phyloP scores from a whole-genome alignment of 2,888 invertebrate genomes.

The Acanthosepion pharaonis region DNA sequence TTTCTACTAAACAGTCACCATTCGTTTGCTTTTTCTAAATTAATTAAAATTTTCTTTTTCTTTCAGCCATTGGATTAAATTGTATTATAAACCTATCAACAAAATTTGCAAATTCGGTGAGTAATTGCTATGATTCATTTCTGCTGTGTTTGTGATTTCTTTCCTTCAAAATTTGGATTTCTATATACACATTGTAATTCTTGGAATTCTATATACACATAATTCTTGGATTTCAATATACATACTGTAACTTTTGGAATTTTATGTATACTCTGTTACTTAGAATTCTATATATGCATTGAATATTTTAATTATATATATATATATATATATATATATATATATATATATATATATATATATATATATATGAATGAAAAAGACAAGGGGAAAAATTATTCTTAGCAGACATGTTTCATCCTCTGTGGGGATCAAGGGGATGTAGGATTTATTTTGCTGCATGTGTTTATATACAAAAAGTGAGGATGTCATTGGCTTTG shows the following conservation, averaged over 20 bases:
- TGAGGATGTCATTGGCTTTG: too few species aligned
- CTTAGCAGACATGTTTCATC: too few species aligned
- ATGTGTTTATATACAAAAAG: too few species aligned
- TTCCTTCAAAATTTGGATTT: not conserved
- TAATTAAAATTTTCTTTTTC: constrained; percentile 48
- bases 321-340: too few species aligned
- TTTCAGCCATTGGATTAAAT: constrained; percentile 90
- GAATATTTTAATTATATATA: too few species aligned
- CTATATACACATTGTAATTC: not conserved
- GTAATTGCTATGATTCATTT: constrained; percentile 58
- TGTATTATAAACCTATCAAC: constrained; percentile 87
- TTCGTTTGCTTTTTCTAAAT: not conserved
- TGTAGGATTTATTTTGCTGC: too few species aligned
- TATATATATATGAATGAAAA: too few species aligned
- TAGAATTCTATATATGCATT: not conserved
- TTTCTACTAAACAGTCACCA: not conserved
- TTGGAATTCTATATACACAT: not conserved
- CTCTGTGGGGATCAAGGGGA: too few species aligned
- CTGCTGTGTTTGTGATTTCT: not conserved
- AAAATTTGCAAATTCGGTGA: constrained; percentile 87
- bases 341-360: too few species aligned
- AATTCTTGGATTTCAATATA: not conserved
- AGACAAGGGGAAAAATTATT: too few species aligned
- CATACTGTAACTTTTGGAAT: not conserved
- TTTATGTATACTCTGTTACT: not conserved